These are phyloP conservation scores for Capromys pilorides DNA, from an alignment of 2,797 vertebrate species.

Conservation along the genomic window DNA sequence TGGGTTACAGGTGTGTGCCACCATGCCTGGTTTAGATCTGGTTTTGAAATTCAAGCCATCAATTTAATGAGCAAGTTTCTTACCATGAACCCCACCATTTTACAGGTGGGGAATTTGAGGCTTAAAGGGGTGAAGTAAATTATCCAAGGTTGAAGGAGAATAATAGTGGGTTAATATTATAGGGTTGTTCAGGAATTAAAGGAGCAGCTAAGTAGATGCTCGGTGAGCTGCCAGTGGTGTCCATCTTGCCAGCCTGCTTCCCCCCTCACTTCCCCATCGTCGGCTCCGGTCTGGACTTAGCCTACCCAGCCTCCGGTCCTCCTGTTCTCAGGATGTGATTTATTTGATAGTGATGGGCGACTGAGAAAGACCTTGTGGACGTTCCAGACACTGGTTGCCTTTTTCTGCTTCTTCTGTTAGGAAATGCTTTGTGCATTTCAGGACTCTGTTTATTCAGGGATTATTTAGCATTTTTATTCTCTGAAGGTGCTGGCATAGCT, in stretches of 20 bases:
- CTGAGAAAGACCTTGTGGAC: neutral
- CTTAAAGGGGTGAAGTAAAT: conserved; percentile 71
- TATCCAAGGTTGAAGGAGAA: conserved; percentile 46
- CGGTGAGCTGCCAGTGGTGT: neutral
- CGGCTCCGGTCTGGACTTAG: neutral
- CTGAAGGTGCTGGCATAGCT: conserved; percentile 75
- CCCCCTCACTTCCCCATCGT: neutral
- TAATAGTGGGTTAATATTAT: neutral
- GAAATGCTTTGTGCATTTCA: conserved; percentile 63
- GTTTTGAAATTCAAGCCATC: neutral
- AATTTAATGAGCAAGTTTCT: conserved; percentile 6
- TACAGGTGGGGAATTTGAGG: conserved; percentile 72
- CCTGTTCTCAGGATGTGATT: neutral
- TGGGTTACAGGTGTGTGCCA: neutral
- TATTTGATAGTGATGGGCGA: neutral
- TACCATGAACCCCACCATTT: neutral
- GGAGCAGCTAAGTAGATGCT: neutral
- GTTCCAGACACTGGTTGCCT: neutral
- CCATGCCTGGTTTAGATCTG: neutral
- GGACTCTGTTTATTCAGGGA: conserved; percentile 66
- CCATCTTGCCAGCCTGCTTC: neutral
- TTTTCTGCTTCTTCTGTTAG: conserved; percentile 55
- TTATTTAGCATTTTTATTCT: conserved; percentile 79
- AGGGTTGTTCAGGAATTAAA: neutral
- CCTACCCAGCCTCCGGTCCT: neutral